Evolutionary conservation across 2,113 vertebrate genomes (phyloP), one percentile per base, ranked within the genome.

Genomic region (Hippocampus zosterae): DNA sequence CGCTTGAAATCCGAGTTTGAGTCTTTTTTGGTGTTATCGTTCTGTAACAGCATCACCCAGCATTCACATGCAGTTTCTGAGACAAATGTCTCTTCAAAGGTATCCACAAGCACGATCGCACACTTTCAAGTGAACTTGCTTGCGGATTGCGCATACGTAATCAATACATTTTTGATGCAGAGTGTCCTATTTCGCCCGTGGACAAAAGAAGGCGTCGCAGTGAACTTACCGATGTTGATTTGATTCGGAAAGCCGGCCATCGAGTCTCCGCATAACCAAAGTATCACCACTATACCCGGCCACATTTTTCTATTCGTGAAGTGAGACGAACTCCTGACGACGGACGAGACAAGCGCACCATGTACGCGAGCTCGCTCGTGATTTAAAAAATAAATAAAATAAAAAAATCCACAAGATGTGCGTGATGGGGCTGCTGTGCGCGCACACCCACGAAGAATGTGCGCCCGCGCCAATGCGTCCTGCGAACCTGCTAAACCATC

Each of bases 141-240:
- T 23, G 65, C 27, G 52, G 73, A 77, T 73, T 75, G 73, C 55
- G 68, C 68, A 72, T 69, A 56, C 11, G 25, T 1, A 29, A 59
- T 44, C 60, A 19, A 25, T 40, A 57, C 61, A 25, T 71, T 59
- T 71, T 37, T 59, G 42, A 44, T 16, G 53, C 71, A 23, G 66
- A 18, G 69, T 62, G 77, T 74, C 69, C 62, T 73, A 65, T 72
- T 71, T 71, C 62, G 55, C 64, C 23, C 7, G n/a, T 9, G 65
- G 33, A 44, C 53, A 73, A 56, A 78, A 44, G 69, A 23, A 21
- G 53, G 27, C 19, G 41, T 41, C 59, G 52, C 46, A 8, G n/a
- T 52, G 7, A 83, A 90, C 95, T 96, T 92, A 97, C 97, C 96
- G 71, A 98, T 98, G 90, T 95, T 98, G 92, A 98, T 98, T 88